A percentile compares a stretch with the other conserved stretches of the same genome.
Conservation (phyloP, 2,797 vertebrate species). For the Myiothlypis coronata region DNA sequence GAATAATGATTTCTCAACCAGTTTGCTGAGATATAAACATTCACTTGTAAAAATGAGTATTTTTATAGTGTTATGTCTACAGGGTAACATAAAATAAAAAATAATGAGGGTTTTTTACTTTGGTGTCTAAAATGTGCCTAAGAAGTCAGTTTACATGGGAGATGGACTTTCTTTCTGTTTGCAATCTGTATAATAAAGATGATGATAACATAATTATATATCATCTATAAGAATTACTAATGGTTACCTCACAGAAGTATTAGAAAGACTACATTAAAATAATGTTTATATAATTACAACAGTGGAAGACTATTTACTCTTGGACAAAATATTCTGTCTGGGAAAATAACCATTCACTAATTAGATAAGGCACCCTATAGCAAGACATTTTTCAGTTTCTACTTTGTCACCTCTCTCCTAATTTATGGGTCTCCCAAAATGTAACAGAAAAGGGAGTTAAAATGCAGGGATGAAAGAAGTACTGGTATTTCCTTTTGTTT, state of each 20-base stretch:
- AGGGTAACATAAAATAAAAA: background rate
- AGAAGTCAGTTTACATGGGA: background rate
- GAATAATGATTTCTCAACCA: background rate
- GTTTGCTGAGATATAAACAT: background rate
- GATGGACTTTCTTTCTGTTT: background rate
- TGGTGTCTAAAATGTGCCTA: background rate
- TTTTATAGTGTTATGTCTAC: background rate
- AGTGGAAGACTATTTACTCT: background rate
- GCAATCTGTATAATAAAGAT: background rate
- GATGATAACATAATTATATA: background rate
- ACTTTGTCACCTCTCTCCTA: background rate
- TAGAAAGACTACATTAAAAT: background rate
- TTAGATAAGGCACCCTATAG: background rate
- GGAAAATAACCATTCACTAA: background rate
- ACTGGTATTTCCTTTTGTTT: constrained; percentile 16
- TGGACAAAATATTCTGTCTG: background rate
- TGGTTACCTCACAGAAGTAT: background rate
- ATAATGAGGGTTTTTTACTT: background rate
- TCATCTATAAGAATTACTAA: background rate
- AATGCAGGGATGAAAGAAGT: background rate
- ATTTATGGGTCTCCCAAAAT: background rate
- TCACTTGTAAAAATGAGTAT: background rate
- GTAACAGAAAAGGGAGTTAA: background rate
- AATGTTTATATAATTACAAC: background rate
- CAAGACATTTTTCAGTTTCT: background rate